These are phyloP conservation scores for Ascaphus truei DNA, from an alignment of 2,113 vertebrate genomes.

Conservation along the genomic window DNA sequence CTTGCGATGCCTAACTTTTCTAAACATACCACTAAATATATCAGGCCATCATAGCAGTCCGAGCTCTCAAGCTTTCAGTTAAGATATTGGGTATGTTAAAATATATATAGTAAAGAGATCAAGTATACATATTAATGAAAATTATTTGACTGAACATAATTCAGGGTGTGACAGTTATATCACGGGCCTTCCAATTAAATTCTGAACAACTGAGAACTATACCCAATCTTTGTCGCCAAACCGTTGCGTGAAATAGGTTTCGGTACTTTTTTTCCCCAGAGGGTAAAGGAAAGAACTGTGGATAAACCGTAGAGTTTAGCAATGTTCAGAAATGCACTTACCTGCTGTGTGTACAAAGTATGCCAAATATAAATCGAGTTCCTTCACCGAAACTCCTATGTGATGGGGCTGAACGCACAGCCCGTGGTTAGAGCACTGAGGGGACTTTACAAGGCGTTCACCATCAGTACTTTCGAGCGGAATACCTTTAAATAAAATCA, in stretches of 20 bases:
- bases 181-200: no score
- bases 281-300: neutral
- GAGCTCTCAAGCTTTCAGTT: neutral
- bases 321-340: slow-evolving; percentile 57
- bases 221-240: no score
- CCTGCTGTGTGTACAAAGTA: slow-evolving; percentile 96
- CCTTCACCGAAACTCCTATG: slow-evolving; percentile 98
- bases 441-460: slow-evolving; percentile 95
- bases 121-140: no score
- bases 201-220: no score
- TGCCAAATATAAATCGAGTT: slow-evolving; percentile 98
- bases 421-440: slow-evolving; percentile 94
- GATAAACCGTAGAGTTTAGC: neutral
- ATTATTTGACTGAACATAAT: neutral
- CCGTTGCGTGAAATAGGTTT: no score
- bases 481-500: slow-evolving; percentile 99
- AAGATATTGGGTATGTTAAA: no score
- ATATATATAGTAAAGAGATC: no score
- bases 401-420: slow-evolving; percentile 97
- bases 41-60: neutral
- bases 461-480: slow-evolving; percentile 98
- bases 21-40: neutral
- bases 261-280: no score
- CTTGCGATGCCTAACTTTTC: neutral
- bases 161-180: neutral